Percentiles rank a stretch among this genome's conserved stretches.
These are phyloP conservation scores for Nomada fabriciana DNA, from an alignment of 2,888 invertebrate genomes.

Conservation along the genomic window DNA sequence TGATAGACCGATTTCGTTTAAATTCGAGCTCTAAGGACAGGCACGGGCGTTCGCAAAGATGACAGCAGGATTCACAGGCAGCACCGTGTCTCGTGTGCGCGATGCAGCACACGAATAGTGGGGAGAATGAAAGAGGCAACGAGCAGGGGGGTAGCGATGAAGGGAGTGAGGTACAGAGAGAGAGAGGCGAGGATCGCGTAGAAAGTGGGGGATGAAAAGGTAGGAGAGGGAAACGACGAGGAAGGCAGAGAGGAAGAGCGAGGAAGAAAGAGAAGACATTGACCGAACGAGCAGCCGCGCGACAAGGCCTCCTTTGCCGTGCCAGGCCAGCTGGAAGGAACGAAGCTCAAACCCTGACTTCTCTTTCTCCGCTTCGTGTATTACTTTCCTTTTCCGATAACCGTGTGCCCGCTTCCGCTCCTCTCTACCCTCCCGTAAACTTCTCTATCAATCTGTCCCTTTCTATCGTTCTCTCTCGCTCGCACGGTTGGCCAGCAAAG, in stretches of 20 bases:
- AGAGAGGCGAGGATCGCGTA: constrained; percentile 42
- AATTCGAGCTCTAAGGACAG: constrained; percentile 24
- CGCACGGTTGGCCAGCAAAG: constrained; percentile 61
- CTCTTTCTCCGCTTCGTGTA: constrained; percentile 36
- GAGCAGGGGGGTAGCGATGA: constrained; percentile 50
- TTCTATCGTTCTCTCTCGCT: neutral
- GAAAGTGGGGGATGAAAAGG: constrained; percentile 43
- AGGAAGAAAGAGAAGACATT: constrained; percentile 82
- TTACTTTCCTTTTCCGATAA: constrained; percentile 57
- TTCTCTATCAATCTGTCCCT: neutral
- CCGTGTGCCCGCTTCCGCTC: constrained; percentile 19
- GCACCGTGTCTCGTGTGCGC: constrained; percentile 73
- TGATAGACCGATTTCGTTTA: constrained; percentile 28
- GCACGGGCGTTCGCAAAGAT: constrained; percentile 69
- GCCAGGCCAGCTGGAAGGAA: constrained; percentile 80
- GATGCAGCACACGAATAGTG: constrained; percentile 72
- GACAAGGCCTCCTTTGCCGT: constrained; percentile 78
- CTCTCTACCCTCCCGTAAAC: neutral
- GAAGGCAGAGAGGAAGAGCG: constrained; percentile 67
- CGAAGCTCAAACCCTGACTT: constrained; percentile 62
- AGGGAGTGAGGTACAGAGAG: constrained; percentile 49
- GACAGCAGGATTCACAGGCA: constrained; percentile 70
- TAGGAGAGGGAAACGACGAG: constrained; percentile 44
- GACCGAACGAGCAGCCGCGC: constrained; percentile 84
- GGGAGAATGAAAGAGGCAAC: constrained; percentile 68